Evolutionary conservation across 2,888 invertebrate genomes (phyloP).

Genomic region (Andrena marginata): DNA sequence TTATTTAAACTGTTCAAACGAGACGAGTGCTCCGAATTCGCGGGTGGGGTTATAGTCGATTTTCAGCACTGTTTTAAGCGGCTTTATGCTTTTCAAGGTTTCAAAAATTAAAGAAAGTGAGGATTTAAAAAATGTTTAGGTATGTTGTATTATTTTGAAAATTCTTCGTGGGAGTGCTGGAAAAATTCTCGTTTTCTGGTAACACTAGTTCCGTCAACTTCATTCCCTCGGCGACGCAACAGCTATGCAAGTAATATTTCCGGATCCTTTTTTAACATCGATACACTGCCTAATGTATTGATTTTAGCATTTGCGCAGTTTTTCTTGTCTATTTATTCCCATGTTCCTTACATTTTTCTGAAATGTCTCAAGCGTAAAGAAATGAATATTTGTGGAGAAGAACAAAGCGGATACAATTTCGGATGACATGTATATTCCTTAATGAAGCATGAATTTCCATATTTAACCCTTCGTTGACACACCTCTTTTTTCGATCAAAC

Average conservation of each 20-base stretch:
- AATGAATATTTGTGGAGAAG: not conserved
- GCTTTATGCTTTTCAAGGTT: too few relatives aligned
- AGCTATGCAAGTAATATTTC: not conserved
- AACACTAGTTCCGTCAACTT: not conserved
- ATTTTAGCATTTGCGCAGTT: conserved; percentile 1
- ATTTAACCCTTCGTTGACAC: too few relatives aligned
- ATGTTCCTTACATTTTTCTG: not conserved
- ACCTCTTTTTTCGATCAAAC: too few relatives aligned
- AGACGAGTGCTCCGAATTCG: too few relatives aligned
- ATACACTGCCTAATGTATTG: not conserved
- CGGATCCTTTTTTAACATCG: conserved; percentile 2
- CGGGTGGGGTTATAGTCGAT: too few relatives aligned
- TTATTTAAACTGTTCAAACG: too few relatives aligned
- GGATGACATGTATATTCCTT: too few relatives aligned
- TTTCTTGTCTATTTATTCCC: not conserved
- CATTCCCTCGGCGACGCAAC: not conserved
- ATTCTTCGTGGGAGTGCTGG: not conserved
- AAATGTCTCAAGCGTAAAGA: not conserved
- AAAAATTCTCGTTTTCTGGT: not conserved
- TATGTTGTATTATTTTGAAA: too few relatives aligned
- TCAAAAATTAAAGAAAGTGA: too few relatives aligned
- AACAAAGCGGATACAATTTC: not conserved
- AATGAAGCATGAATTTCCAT: too few relatives aligned
- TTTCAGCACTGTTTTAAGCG: too few relatives aligned
- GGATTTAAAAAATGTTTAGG: too few relatives aligned